A percentile compares a stretch with the other conserved stretches of the same genome.
These are phyloP conservation scores for Lytechinus pictus DNA, from an alignment of 35 echinoderm and acorn worm genomes.

Conservation along the genomic window DNA sequence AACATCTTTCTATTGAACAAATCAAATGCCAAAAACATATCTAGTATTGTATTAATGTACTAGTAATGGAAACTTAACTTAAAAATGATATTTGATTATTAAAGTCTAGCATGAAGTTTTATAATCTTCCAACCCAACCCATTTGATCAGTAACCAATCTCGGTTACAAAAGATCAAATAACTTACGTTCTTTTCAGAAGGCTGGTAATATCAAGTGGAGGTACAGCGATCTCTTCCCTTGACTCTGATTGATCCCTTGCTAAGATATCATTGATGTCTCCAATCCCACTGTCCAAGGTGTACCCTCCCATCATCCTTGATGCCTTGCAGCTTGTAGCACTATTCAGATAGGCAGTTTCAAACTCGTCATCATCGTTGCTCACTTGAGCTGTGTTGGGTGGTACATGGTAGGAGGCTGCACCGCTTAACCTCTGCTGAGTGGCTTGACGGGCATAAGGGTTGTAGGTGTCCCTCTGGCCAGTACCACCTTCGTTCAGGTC, in stretches of 20 bases:
- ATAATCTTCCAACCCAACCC: not conserved
- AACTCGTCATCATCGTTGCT: conserved; percentile 33
- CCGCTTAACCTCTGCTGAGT: conserved; percentile 14
- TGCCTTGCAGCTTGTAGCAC: not conserved
- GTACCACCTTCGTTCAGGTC: conserved; percentile 17
- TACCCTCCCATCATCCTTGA: not conserved
- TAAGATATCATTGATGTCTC: not conserved
- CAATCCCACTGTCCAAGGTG: conserved; percentile 1
- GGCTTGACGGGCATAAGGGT: conserved; percentile 34
- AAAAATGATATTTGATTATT: no score
- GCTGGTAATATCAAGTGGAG: conserved; percentile 87
- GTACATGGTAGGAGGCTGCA: conserved; percentile 68
- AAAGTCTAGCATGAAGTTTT: not conserved
- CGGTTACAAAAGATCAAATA: not conserved
- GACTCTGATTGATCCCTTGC: conserved; percentile 33
- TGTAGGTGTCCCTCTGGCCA: conserved; percentile 50
- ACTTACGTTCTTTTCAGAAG: conserved; percentile 86
- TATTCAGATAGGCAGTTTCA: not conserved
- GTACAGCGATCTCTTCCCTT: conserved; percentile 38
- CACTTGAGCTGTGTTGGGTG: conserved; percentile 80
- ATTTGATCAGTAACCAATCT: not conserved
- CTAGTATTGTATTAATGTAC: not conserved
- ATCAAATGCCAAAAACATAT: not conserved
- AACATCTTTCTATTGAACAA: not conserved
- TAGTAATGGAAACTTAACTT: not conserved